These are phyloP conservation scores for Tachuris rubrigastra DNA, from an alignment of 2,113 vertebrate species.

Conservation along the genomic window DNA sequence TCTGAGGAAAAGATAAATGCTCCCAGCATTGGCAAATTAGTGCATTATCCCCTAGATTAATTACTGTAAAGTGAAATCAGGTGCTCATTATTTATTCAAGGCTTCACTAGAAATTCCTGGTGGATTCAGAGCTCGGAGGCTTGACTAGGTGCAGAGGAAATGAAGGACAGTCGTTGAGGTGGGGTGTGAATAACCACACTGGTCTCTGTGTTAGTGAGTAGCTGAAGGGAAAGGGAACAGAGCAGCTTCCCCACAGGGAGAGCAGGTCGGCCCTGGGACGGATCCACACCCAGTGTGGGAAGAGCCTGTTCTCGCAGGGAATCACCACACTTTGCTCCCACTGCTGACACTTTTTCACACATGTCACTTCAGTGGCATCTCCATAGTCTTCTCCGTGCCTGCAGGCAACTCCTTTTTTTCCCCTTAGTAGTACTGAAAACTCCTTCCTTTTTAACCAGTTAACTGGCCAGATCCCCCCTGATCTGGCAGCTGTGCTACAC, in stretches of 20 bases:
- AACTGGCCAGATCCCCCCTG: neutral
- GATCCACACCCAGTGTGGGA: neutral
- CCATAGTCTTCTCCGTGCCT: neutral
- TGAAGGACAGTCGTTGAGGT: neutral
- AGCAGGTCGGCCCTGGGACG: neutral
- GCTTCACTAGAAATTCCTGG: neutral
- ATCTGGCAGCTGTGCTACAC: neutral
- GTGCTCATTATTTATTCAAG: slow-evolving; percentile 27
- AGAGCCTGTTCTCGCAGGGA: neutral
- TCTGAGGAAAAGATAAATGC: neutral
- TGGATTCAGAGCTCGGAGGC: neutral
- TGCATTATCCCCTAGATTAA: slow-evolving; percentile 35
- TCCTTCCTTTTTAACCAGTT: neutral
- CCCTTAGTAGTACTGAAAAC: neutral
- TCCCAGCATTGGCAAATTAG: neutral
- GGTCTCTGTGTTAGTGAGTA: neutral
- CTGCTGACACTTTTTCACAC: slow-evolving; percentile 7
- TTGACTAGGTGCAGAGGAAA: neutral
- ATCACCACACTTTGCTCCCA: neutral
- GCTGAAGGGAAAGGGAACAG: neutral
- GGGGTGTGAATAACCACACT: neutral
- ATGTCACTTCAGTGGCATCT: neutral
- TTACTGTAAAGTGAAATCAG: slow-evolving; percentile 22
- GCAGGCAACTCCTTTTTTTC: neutral
- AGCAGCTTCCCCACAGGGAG: neutral